A percentile compares a stretch with the other conserved stretches of the same genome.
phyloP scores from a whole-genome alignment of 2,113 vertebrate genomes.

The Caretta caretta region DNA sequence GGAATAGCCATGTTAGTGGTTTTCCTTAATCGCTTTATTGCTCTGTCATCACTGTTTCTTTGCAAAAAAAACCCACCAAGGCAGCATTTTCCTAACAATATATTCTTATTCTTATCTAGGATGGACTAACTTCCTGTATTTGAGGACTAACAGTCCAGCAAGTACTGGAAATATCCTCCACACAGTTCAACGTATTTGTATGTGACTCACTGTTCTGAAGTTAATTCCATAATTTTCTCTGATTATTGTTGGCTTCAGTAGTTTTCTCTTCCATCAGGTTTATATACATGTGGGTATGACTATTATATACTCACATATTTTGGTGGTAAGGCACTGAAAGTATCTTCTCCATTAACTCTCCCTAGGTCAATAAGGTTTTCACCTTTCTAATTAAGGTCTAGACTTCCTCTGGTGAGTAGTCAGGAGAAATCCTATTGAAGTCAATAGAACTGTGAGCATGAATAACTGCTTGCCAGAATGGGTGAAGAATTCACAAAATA shows the following conservation, averaged over 20 bases:
- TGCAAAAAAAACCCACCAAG: neutral
- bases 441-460: neutral
- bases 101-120: neutral
- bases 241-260: neutral
- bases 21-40: neutral
- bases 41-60: constrained; percentile 12
- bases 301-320: neutral
- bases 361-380: neutral
- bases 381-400: neutral
- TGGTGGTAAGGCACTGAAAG: neutral
- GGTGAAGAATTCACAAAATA: neutral
- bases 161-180: neutral
- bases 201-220: neutral
- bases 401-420: neutral
- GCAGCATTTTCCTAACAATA: neutral
- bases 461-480: neutral
- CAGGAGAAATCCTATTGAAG: neutral
- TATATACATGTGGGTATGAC: neutral
- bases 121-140: neutral
- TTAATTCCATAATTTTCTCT: neutral
- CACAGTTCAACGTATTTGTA: neutral
- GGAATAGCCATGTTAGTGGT: neutral
- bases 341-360: neutral
- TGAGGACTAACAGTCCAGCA: neutral
- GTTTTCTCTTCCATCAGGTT: neutral